These are phyloP conservation scores for Zygothrica quintamaculata DNA, from an alignment of 2,888 invertebrate genomes.

Conservation along the genomic window DNA sequence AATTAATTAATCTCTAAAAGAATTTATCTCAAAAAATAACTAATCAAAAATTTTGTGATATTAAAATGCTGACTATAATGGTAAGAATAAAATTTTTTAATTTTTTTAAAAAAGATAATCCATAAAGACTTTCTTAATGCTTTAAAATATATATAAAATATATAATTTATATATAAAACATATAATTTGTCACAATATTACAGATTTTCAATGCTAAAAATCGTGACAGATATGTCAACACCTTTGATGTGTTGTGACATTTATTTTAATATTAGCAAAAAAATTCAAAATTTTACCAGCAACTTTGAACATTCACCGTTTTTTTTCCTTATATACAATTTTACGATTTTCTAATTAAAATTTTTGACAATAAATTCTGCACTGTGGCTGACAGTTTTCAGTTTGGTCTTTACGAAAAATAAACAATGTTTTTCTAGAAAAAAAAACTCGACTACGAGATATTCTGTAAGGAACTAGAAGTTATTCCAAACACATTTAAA, in stretches of 20 bases:
- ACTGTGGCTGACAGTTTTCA: constrained; percentile 60
- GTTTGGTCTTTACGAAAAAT: constrained; percentile 18
- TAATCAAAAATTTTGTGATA: constrained; percentile 16
- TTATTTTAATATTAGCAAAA: constrained; percentile 59
- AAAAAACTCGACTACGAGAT: no score
- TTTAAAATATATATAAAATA: no score
- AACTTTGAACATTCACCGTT: constrained; percentile 30
- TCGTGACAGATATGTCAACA: constrained; percentile 20
- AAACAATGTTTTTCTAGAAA: neutral
- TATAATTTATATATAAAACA: no score
- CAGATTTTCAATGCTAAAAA: neutral
- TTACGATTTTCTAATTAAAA: constrained; percentile 67
- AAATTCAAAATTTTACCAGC: constrained; percentile 46
- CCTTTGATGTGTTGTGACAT: constrained; percentile 48
- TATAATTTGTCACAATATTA: constrained; percentile 20
- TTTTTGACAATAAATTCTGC: constrained; percentile 55
- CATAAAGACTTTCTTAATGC: no score
- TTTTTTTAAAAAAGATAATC: no score
- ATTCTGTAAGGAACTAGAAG: no score
- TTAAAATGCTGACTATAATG: constrained; percentile 26
- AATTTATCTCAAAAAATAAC: constrained; percentile 15
- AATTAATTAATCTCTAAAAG: constrained; percentile 34
- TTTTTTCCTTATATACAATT: constrained; percentile 22
- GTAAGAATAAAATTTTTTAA: neutral
- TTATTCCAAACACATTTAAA: no score